Base-by-base conservation (phyloP, 2,888 invertebrate genomes). In the Tholera decimalis region DNA sequence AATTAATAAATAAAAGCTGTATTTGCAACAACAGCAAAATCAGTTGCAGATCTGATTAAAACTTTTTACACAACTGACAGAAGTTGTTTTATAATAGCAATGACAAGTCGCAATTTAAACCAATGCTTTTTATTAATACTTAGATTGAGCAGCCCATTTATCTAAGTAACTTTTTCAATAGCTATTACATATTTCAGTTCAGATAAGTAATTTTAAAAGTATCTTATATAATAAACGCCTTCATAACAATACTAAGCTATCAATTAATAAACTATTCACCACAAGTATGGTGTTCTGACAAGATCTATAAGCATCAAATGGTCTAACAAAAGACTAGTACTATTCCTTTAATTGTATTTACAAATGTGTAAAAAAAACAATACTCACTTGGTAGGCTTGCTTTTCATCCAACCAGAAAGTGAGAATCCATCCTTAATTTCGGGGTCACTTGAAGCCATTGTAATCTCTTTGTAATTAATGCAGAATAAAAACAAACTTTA, bases 331-430 rank as follows among this genome's bases (percentile, higher is more conserved):
- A 37, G 13, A 22, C 1, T n/a, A 15, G 13, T 26, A 9, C 13
- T 9, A 3, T 51, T 33, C 24, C 7, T 28, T 4, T 46, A 11
- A 18, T 28, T 6, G 37, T 20, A 24, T 5, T 3, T 1, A 44
- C 20, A 24, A 9, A 47, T 15, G 6, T 39, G n/a, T 30, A 13
- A 24, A 39, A 61, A 50, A 26, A 15, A n/a, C 13, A 13, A 35
- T 46, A 88, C 92, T 91, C 76, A 95, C 95, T 96, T 96, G 61
- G 90, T 93, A 77, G 97, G 96, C 92, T 96, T 97, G 58, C 94
- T 96, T 90, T 97, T 97, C 97, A 97, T 97, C 97, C 97, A 98
- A 84, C 97, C 96, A 2, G 97, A 97, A 71, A 97, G 90, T 51
- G 96, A 96, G 76, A 97, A 96, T 81, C 96, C 97, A 84, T 96